phyloP scores from a whole-genome alignment of 1,140 invertebrate genomes.

The Pogonomyrmex californicus region DNA sequence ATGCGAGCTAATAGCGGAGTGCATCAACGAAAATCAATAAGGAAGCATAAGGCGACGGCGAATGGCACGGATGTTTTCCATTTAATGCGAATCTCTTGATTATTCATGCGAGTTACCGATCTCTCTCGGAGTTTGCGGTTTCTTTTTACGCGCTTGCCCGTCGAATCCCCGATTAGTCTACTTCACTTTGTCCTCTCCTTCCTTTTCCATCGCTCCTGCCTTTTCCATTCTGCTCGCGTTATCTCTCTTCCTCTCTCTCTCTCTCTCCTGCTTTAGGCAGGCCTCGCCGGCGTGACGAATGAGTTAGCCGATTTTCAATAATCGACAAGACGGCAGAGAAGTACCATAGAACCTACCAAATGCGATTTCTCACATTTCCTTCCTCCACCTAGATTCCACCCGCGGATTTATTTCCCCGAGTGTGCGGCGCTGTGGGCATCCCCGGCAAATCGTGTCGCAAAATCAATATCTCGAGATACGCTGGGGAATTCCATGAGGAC shows the following conservation, averaged over 20 bases:
- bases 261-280: neutral
- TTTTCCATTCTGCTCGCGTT: too few relatives aligned
- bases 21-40: constrained; percentile 67
- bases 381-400: constrained; percentile 2
- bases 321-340: constrained; percentile 72
- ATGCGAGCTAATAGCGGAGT: constrained; percentile 23
- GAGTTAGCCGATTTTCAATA: constrained; percentile 70
- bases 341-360: constrained; percentile 40
- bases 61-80: constrained; percentile 8
- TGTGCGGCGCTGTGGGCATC: constrained; percentile 48
- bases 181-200: neutral
- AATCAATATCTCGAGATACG: constrained; percentile 73
- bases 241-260: neutral
- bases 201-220: neutral
- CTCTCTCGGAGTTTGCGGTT: neutral
- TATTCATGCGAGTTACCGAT: constrained; percentile 44
- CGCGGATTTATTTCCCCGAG: constrained; percentile 59
- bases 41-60: constrained; percentile 19
- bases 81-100: constrained; percentile 31
- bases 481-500: constrained; percentile 27
- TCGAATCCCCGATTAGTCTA: constrained; percentile 21
- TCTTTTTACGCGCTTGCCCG: neutral
- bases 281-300: constrained; percentile 32
- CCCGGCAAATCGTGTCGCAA: constrained; percentile 66
- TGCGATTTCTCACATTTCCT: constrained; percentile 72